Conservation (phyloP, 2,113 vertebrate species). For the Hydrolagus affinis region DNA sequence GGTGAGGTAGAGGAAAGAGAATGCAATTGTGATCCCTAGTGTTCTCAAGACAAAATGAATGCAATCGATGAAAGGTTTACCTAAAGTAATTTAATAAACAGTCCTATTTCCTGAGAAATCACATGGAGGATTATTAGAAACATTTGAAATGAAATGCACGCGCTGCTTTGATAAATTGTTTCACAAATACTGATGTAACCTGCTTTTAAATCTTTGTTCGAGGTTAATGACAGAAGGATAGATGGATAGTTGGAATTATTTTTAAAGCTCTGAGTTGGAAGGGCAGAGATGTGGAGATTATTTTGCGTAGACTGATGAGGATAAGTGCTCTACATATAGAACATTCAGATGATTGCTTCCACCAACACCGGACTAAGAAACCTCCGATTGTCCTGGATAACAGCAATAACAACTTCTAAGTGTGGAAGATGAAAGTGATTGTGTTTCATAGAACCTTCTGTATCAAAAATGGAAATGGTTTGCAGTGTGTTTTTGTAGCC, state of each 20-base stretch:
- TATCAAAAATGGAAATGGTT: too few relatives aligned
- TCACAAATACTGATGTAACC: background rate
- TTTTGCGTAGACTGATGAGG: background rate
- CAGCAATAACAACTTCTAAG: slow-evolving; percentile 1
- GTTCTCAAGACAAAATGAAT: background rate
- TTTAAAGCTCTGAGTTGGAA: background rate
- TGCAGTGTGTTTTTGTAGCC: too few relatives aligned
- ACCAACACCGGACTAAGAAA: background rate
- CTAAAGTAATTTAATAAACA: background rate
- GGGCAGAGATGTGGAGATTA: background rate
- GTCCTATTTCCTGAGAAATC: background rate
- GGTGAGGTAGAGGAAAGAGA: too few relatives aligned
- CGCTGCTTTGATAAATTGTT: slow-evolving; percentile 8
- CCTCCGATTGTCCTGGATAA: background rate
- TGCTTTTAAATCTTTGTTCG: background rate
- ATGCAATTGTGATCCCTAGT: background rate
- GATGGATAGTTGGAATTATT: background rate
- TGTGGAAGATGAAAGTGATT: background rate
- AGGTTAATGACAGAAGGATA: background rate
- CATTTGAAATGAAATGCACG: background rate
- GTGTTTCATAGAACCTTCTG: too few relatives aligned
- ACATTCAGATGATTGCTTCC: background rate
- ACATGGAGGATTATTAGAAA: background rate
- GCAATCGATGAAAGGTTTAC: background rate
- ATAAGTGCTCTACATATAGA: background rate